phyloP scores from a whole-genome alignment of 2,113 vertebrate species.

The Thamnaconus septentrionalis region DNA sequence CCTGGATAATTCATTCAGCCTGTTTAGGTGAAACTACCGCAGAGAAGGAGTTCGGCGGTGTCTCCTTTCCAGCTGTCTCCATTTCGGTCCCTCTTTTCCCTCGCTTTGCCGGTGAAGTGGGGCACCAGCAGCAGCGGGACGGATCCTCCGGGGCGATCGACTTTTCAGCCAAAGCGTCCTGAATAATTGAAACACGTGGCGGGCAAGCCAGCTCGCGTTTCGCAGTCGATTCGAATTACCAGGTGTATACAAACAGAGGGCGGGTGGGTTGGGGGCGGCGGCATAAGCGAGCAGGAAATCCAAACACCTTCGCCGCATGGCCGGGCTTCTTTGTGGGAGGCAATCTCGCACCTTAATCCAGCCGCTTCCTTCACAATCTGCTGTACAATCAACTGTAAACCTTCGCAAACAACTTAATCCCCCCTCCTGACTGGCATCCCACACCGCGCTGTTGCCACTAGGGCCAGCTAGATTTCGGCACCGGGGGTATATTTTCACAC shows the following conservation, averaged over 20 bases:
- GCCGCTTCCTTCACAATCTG: constrained; percentile 50
- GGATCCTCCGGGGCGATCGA: constrained; percentile 67
- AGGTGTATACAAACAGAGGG: constrained; percentile 58
- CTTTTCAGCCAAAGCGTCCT: constrained; percentile 75
- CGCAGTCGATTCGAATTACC: constrained; percentile 69
- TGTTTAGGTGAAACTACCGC: constrained; percentile 62
- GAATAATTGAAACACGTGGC: constrained; percentile 74
- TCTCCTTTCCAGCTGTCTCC: constrained; percentile 50
- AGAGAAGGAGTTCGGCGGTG: constrained; percentile 24
- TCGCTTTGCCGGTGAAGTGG: constrained; percentile 15
- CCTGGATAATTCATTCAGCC: constrained; percentile 58
- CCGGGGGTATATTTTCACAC: constrained; percentile 70
- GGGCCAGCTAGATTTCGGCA: constrained; percentile 53
- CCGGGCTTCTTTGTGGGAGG: constrained; percentile 45
- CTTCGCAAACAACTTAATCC: constrained; percentile 66
- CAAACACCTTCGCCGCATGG: constrained; percentile 36
- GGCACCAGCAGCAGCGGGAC: constrained; percentile 28
- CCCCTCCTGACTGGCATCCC: constrained; percentile 56
- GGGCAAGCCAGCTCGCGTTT: constrained; percentile 70
- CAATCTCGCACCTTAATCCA: constrained; percentile 50
- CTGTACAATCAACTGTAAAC: constrained; percentile 50
- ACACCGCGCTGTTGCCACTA: constrained; percentile 61
- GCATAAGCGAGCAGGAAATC: constrained; percentile 6
- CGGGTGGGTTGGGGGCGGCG: constrained; percentile 22
- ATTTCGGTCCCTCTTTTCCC: constrained; percentile 9